A percentile compares a stretch with the other conserved stretches of the same genome.
Evolutionary conservation across 2,888 invertebrate genomes (phyloP).

Genomic region (Hypomecis atomaria): DNA sequence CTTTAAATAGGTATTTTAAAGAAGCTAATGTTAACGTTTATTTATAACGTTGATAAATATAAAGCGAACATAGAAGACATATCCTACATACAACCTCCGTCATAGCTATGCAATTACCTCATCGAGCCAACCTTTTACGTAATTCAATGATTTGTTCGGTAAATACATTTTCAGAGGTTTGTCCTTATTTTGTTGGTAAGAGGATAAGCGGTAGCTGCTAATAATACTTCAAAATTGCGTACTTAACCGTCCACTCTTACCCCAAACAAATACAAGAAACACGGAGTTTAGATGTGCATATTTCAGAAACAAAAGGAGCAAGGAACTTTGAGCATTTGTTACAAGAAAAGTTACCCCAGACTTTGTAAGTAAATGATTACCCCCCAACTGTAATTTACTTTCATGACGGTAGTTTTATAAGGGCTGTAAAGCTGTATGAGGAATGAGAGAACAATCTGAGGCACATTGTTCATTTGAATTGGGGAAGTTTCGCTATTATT

Average conservation of each 20-base stretch:
- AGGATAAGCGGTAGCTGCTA: background rate
- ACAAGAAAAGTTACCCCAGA: conserved; percentile 38
- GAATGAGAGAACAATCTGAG: conserved; percentile 35
- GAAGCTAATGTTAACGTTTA: too few relatives aligned
- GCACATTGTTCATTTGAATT: conserved; percentile 37
- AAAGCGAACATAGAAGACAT: too few relatives aligned
- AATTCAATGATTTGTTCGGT: background rate
- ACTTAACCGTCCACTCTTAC: background rate
- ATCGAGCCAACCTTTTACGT: background rate
- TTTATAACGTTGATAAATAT: too few relatives aligned
- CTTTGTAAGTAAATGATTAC: conserved; percentile 37
- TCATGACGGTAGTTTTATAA: conserved; percentile 43
- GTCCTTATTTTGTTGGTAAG: conserved; percentile 1
- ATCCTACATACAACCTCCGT: background rate
- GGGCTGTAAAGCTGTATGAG: conserved; percentile 40
- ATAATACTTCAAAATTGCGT: conserved; percentile 6
- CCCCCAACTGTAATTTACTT: conserved; percentile 40
- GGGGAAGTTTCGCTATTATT: conserved; percentile 19
- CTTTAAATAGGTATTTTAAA: background rate
- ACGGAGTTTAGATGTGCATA: conserved; percentile 9
- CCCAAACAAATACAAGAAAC: background rate
- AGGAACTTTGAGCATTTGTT: conserved; percentile 37
- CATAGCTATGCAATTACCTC: background rate
- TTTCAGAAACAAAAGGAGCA: conserved; percentile 28
- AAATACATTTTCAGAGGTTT: background rate